These are phyloP conservation scores for Chaetura pelagica DNA, from an alignment of 2,113 vertebrate genomes.

Conservation along the genomic window DNA sequence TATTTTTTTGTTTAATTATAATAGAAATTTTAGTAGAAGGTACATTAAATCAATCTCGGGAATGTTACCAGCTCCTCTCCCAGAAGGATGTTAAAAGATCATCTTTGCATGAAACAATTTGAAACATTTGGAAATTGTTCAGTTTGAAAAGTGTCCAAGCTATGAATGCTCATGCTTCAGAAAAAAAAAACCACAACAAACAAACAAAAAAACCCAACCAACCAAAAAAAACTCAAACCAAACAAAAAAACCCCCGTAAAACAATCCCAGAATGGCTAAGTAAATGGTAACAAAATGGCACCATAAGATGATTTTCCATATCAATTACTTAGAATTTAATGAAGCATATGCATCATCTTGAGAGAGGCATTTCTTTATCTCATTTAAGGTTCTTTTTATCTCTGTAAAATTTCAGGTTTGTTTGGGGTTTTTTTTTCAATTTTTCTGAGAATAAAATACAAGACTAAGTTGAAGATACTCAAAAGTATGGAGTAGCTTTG, in stretches of 20 bases:
- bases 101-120: background rate
- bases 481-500: background rate
- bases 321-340: background rate
- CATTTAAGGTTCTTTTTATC: background rate
- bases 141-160: background rate
- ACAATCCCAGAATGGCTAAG: too few relatives aligned
- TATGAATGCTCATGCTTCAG: background rate
- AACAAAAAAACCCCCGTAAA: too few relatives aligned
- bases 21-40: background rate
- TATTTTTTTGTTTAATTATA: background rate
- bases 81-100: background rate
- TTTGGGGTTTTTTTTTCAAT: background rate
- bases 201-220: too few relatives aligned
- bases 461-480: background rate
- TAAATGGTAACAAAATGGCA: too few relatives aligned
- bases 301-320: background rate
- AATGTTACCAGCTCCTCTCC: background rate
- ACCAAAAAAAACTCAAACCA: too few relatives aligned
- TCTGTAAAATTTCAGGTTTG: background rate
- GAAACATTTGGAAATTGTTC: background rate
- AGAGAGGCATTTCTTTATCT: background rate
- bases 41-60: background rate
- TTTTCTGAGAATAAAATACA: background rate
- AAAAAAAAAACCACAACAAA: too few relatives aligned
- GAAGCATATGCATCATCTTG: background rate